Evolutionary conservation across 2,888 invertebrate genomes (phyloP), one percentile per base, ranked within the genome.

Genomic region (Lacanobia oleracea): DNA sequence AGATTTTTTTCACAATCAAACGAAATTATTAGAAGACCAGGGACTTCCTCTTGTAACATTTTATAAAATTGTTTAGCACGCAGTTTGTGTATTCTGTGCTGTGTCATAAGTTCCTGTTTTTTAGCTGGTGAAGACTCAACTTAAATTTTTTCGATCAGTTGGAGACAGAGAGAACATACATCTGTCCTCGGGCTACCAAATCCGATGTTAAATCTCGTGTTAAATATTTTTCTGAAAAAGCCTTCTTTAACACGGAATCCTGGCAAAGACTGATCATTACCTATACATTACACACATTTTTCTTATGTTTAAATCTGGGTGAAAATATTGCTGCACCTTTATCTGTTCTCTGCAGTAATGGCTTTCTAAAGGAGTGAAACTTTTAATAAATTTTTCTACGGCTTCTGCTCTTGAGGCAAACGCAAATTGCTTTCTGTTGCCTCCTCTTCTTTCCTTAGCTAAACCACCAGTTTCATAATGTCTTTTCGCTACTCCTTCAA

Each of bases 401-500:
- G 60, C 43, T 60, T 60, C 60, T 60, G 21, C 23, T 3, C 23
- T 60, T 60, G 60, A 60, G 23, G 60, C 60, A 60, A 45, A 60
- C 23, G 60, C 40, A 67, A 69, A 70, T 50, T 63, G n/a, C 23
- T 79, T 79, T 69, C 72, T 56, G 43, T 79, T 57, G n/a, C 78
- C 75, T 53, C 75, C 78, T 64, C 78, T 56, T 37, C 56, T 75
- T 72, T 78, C 72, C 50, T 60, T 68, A 21, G 77, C 77, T 48
- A 75, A 40, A 40, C 57, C n/a, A 59, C 75, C 80, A 72, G 53
- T 62, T 54, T 72, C 51, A 33, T n/a, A 75, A 57, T 69, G 61
- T 33, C 77, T 67, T 71, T 68, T 70, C 27, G 67, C 27, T 27
- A 81, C 73, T n/a, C 75, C 77, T 54, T 79, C 33, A n/a, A 79